Evolutionary conservation across 2,888 invertebrate species (phyloP).

Genomic region (Monochamus alternatus): DNA sequence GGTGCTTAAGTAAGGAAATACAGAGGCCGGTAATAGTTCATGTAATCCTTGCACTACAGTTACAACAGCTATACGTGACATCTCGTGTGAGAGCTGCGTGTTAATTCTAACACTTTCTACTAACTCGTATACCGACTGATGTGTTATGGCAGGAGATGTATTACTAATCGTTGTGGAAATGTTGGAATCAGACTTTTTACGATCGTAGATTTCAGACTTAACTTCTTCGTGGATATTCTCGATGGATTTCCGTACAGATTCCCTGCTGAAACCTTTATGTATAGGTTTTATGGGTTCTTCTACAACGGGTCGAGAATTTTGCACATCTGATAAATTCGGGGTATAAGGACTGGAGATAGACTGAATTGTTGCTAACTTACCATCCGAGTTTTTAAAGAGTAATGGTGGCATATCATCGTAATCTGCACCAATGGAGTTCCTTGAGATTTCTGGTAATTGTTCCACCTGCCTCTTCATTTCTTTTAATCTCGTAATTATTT

Average conservation of each 20-base stretch:
- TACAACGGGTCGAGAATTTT: conserved; percentile 46
- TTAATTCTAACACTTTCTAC: conserved; percentile 87
- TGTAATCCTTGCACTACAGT: conserved; percentile 78
- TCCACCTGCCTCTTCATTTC: conserved; percentile 80
- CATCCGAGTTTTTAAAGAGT: conserved; percentile 66
- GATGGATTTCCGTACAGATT: conserved; percentile 62
- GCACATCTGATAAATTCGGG: conserved; percentile 54
- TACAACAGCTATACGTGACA: conserved; percentile 88
- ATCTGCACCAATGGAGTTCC: conserved; percentile 61
- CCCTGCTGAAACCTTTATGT: conserved; percentile 59
- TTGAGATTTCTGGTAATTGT: conserved; percentile 60
- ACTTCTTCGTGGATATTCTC: conserved; percentile 65
- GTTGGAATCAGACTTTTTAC: conserved; percentile 61
- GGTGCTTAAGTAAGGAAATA: conserved; percentile 75
- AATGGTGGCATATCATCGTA: conserved; percentile 62
- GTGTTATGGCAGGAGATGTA: conserved; percentile 72
- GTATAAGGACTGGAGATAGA: conserved; percentile 51
- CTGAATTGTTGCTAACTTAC: conserved; percentile 61
- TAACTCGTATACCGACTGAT: conserved; percentile 80
- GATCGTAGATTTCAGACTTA: conserved; percentile 59
- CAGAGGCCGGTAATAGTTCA: conserved; percentile 75
- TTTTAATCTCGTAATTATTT: conserved; percentile 75
- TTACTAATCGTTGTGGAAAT: conserved; percentile 51
- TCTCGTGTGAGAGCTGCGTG: conserved; percentile 89
- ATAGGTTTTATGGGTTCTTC: conserved; percentile 63